These are phyloP conservation scores for Cephus sareptanus DNA, from an alignment of 2,888 invertebrate genomes.

Conservation along the genomic window DNA sequence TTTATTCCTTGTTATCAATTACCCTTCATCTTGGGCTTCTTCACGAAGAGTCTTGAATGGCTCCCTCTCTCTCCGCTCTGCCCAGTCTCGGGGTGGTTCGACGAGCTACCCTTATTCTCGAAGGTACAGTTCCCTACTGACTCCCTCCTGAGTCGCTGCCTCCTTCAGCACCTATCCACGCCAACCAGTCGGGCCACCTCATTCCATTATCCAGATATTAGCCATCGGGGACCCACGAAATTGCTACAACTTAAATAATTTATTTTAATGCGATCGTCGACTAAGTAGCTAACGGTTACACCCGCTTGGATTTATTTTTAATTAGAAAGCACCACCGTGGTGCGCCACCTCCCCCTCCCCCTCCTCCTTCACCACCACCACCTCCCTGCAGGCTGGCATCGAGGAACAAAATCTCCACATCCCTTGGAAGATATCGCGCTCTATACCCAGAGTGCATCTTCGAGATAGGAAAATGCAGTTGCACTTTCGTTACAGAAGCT, in stretches of 20 bases:
- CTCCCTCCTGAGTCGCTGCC: background rate
- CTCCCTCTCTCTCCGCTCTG: constrained; percentile 26
- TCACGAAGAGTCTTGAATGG: constrained; percentile 22
- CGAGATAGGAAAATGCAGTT: too few relatives aligned
- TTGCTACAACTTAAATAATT: constrained; percentile 65
- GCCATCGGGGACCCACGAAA: constrained; percentile 63
- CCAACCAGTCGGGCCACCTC: constrained; percentile 35
- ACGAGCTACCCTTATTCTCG: constrained; percentile 26
- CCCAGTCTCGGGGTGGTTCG: constrained; percentile 21
- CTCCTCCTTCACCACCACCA: background rate
- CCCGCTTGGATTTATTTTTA: constrained; percentile 55
- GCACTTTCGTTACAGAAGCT: too few relatives aligned
- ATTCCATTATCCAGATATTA: constrained; percentile 64
- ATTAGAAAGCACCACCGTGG: constrained; percentile 40
- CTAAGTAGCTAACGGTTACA: constrained; percentile 55
- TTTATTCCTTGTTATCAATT: constrained; percentile 61
- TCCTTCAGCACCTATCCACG: background rate
- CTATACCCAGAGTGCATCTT: too few relatives aligned
- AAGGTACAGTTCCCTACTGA: background rate
- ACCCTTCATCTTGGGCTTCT: constrained; percentile 40
- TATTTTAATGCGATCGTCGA: constrained; percentile 61
- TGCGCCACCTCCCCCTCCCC: background rate
- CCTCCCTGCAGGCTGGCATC: too few relatives aligned
- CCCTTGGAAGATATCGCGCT: too few relatives aligned
- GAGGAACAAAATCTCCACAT: too few relatives aligned